Conservation (phyloP, 1,140 invertebrate genomes). For the Pissodes strobi region DNA sequence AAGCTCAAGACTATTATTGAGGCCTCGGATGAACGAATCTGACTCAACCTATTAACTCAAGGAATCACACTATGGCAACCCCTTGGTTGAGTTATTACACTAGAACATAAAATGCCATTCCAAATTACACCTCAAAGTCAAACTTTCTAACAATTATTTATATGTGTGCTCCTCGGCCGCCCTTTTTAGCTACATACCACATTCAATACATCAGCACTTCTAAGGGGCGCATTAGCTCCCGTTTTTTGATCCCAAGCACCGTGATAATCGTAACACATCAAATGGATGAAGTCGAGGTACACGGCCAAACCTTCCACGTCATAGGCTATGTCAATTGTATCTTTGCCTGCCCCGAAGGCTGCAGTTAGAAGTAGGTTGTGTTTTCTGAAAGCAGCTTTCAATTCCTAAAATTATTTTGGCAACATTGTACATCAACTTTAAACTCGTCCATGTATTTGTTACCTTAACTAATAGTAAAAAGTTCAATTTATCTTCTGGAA, state of each 20-base stretch:
- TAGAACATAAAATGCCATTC: no score
- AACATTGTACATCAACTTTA: no score
- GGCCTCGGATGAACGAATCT: no score
- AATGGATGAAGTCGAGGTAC: constrained; percentile 80
- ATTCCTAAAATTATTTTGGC: constrained; percentile 66
- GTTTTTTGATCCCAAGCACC: constrained; percentile 79
- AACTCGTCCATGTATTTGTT: no score
- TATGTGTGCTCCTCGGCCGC: no score
- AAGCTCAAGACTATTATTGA: no score
- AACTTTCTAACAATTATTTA: no score
- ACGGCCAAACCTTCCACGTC: constrained; percentile 72
- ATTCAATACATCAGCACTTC: constrained; percentile 60
- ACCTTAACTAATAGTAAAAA: constrained; percentile 76
- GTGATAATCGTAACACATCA: constrained; percentile 92
- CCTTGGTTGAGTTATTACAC: no score
- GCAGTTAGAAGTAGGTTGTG: constrained; percentile 71
- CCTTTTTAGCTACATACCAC: constrained; percentile 69
- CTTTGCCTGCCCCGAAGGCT: constrained; percentile 73
- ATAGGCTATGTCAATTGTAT: constrained; percentile 74
- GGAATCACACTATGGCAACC: no score
- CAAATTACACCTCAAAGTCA: no score
- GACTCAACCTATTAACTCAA: no score
- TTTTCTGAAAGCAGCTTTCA: constrained; percentile 64
- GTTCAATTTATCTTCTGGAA: constrained; percentile 74
- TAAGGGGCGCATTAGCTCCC: constrained; percentile 73